phyloP scores from a whole-genome alignment of 2,888 invertebrate genomes.

The Creontiades dilutus region DNA sequence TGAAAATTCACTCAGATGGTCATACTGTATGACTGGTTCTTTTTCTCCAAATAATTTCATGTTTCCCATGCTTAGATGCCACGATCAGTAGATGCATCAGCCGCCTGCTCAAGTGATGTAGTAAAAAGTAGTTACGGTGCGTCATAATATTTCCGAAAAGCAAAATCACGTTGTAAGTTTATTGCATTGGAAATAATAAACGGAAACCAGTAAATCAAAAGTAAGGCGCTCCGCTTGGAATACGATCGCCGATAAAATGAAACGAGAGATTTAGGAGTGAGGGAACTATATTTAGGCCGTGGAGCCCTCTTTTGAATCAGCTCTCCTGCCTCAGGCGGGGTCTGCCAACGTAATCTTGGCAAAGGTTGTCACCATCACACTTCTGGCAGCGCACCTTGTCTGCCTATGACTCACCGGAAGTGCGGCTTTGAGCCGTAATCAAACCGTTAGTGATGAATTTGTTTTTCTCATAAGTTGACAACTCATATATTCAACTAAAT shows the following conservation, averaged over 20 bases:
- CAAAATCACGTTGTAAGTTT: not conserved
- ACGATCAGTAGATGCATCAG: no score
- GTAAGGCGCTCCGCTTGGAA: not conserved
- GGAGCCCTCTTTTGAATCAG: slow-evolving; percentile 48
- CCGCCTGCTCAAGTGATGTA: no score
- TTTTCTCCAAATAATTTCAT: no score
- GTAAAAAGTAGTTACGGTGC: no score
- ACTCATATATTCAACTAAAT: not conserved
- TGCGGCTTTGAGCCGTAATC: not conserved
- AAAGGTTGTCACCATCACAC: slow-evolving; percentile 44
- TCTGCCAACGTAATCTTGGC: slow-evolving; percentile 68
- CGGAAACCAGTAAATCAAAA: slow-evolving; percentile 20
- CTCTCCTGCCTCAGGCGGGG: not conserved
- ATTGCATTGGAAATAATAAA: not conserved
- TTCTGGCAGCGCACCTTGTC: slow-evolving; percentile 54
- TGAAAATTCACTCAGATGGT: no score
- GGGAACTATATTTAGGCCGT: slow-evolving; percentile 36
- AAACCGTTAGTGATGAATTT: not conserved
- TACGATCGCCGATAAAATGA: slow-evolving; percentile 35
- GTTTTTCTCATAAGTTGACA: not conserved
- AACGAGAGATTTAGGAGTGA: slow-evolving; percentile 28
- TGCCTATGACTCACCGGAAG: slow-evolving; percentile 58
- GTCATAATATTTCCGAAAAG: no score
- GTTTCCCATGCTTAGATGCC: no score
- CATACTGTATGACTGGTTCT: no score